Evolutionary conservation across 2,113 vertebrate genomes (phyloP).

Genomic region (Cyanoramphus novaezelandiae): DNA sequence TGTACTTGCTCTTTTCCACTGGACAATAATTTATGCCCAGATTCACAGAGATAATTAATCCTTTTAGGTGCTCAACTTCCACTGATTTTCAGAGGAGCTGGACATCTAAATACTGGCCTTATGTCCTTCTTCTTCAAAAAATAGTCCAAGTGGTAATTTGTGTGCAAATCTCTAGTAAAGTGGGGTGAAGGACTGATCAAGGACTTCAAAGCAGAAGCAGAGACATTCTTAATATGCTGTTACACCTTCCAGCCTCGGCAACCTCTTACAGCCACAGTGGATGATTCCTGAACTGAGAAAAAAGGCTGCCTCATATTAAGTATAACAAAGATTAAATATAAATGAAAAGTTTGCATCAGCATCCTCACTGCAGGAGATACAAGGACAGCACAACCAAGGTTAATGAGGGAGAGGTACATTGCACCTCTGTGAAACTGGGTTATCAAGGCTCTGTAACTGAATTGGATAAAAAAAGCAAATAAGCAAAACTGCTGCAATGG

Average conservation of each 20-base stretch:
- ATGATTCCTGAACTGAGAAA: not conserved
- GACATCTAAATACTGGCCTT: not conserved
- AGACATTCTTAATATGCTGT: not conserved
- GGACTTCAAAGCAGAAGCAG: not conserved
- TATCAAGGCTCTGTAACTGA: not conserved
- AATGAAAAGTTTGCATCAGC: not conserved
- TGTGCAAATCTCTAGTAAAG: not conserved
- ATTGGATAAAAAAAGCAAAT: not conserved
- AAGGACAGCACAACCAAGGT: not conserved
- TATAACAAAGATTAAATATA: not conserved
- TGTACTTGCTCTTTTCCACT: not conserved
- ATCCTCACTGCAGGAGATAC: not conserved
- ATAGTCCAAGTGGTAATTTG: accelerated
- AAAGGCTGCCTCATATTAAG: not conserved
- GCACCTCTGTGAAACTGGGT: not conserved
- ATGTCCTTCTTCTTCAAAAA: not conserved
- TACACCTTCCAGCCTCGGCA: not conserved
- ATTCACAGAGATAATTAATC: not conserved
- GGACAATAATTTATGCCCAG: not conserved
- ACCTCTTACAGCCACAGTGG: not conserved
- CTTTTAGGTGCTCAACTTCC: not conserved
- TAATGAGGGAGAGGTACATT: not conserved
- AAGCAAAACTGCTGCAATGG: not conserved
- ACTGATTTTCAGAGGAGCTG: not conserved
- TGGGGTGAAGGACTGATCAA: not conserved